Base-by-base conservation (phyloP, 2,888 invertebrate genomes). In the Globia sparganii region DNA sequence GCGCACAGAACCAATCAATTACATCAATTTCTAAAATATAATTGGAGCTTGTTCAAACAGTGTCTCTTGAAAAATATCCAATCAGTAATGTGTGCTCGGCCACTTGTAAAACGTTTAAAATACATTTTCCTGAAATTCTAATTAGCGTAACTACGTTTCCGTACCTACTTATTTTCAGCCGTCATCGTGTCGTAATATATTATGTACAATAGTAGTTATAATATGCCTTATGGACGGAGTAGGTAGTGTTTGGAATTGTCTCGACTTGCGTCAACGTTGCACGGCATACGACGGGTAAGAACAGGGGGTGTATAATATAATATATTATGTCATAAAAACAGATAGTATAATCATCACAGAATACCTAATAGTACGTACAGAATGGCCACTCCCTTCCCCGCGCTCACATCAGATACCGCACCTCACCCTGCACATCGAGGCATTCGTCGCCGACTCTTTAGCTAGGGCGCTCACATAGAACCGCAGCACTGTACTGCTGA, bases 41-140 rank as follows among this genome's bases (percentile, higher is more conserved):
- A 65, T 82, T 82, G 83, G 79, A 78, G 64, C 46, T 49, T 46
- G 79, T 78, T 79, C 72, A 79, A 83, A 78, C 61, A 66, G 37
- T 25, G 40, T 58, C 11, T 71, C 31, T 59, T 64, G 84, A 78
- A 84, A 80, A 71, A 65, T 13, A 53, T 46, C 49, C 25, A 69
- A 40, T 72, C 66, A 28, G 68, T 75, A 75, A 72, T 66, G 71
- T 75, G 69, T 66, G 79, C 28, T 74, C 53, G 46, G 31, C 49
- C 65, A 56, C 72, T 70, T 77, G 67, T 77, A 62, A 74, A 78
- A 68, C 58, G 72, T 70, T 83, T 73, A 64, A 73, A 80, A 83
- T 66, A 80, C 43, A 58, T 65, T 75, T 77, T 73, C 49, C 31
- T 79, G 43, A 79, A 79, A 79, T 70, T 75, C n/a, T 81, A 84